Conservation (phyloP, 2,797 vertebrate genomes). For the Clarias fuscus region DNA sequence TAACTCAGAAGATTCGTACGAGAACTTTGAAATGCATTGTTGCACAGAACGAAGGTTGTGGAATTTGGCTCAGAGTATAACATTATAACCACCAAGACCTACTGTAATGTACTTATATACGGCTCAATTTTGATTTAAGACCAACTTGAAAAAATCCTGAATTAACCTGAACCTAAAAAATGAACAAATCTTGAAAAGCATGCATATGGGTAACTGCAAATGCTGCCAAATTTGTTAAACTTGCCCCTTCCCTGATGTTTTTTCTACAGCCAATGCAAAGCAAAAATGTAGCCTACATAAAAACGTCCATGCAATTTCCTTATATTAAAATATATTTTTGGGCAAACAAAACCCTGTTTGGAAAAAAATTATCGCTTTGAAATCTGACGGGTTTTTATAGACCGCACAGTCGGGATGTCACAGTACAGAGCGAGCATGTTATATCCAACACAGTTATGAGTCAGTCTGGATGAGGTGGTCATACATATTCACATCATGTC, state of each 20-base stretch:
- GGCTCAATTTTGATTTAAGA: too few species aligned
- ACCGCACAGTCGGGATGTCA: not conserved
- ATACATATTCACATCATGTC: constrained; percentile 47
- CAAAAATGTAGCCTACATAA: not conserved
- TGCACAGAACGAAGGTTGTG: too few species aligned
- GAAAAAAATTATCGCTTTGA: not conserved
- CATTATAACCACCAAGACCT: too few species aligned
- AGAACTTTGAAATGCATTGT: too few species aligned
- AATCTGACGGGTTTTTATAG: not conserved
- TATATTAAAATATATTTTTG: not conserved
- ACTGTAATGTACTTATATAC: too few species aligned
- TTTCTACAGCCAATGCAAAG: not conserved
- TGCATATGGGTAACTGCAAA: not conserved
- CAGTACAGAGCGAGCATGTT: constrained; percentile 7
- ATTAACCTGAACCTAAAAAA: not conserved
- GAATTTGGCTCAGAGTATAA: too few species aligned
- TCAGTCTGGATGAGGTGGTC: constrained; percentile 24
- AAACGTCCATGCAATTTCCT: not conserved
- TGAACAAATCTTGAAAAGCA: not conserved
- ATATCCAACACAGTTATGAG: constrained; percentile 42
- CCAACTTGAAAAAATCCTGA: too few species aligned
- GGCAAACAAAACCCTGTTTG: too few species aligned
- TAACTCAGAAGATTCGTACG: too few species aligned
- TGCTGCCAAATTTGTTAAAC: not conserved
- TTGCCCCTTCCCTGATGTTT: not conserved